Evolutionary conservation across 2,113 vertebrate species (phyloP).

Genomic region (Hirundichthys speculiger): DNA sequence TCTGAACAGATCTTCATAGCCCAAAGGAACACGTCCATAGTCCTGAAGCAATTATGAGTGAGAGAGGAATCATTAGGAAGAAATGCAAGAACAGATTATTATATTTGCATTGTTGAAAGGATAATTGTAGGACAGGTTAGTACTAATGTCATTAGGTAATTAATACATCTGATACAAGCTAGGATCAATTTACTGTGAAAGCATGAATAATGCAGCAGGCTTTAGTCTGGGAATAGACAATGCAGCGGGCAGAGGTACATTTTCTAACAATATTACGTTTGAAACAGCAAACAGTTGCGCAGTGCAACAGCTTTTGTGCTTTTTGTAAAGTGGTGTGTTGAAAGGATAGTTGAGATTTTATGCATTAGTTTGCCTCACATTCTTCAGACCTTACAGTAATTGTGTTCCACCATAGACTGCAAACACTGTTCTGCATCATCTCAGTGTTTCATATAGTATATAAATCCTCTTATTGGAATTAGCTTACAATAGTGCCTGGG

Average conservation of each 20-base stretch:
- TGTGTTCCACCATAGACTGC: background rate
- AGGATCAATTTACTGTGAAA: background rate
- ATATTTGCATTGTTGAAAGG: background rate
- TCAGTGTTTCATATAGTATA: background rate
- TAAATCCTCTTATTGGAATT: background rate
- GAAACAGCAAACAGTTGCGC: conserved; percentile 1
- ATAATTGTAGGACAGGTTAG: background rate
- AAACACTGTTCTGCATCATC: background rate
- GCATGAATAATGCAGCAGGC: background rate
- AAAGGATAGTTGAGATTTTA: background rate
- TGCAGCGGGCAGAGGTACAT: background rate
- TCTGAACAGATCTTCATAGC: conserved; percentile 90
- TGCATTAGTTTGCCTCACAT: background rate
- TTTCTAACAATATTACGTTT: background rate
- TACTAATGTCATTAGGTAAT: background rate
- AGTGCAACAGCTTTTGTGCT: background rate
- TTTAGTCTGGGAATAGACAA: background rate
- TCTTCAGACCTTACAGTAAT: background rate
- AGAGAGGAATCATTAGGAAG: background rate
- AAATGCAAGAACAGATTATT: background rate
- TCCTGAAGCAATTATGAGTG: conserved; percentile 77
- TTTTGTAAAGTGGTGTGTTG: background rate
- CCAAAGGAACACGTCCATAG: conserved; percentile 87
- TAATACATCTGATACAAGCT: background rate
- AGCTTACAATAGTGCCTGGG: background rate